phyloP scores from a whole-genome alignment of 2,888 invertebrate genomes.

The Schizaphis graminum region DNA sequence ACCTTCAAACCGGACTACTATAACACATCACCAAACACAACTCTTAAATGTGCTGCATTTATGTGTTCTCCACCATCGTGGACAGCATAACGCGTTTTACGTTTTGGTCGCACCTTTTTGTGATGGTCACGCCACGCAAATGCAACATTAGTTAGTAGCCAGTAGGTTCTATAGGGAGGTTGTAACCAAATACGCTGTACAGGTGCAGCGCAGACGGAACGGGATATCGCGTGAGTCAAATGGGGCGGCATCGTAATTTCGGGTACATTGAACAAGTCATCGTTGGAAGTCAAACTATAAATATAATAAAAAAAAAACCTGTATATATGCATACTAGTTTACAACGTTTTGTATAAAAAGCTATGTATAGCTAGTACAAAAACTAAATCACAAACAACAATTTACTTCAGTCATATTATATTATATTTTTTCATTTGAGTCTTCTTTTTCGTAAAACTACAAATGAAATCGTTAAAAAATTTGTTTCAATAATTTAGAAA shows the following conservation, averaged over 20 bases:
- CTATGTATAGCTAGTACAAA: neutral
- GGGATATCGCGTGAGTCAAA: neutral
- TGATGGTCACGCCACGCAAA: neutral
- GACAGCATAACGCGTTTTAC: neutral
- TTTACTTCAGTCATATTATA: neutral
- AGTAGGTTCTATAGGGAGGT: neutral
- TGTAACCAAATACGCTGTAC: neutral
- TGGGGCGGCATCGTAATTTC: neutral
- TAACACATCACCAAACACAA: neutral
- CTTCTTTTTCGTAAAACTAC: neutral
- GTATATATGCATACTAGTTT: neutral
- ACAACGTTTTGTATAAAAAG: neutral
- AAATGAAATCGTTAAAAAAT: neutral
- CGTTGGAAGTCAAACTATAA: neutral
- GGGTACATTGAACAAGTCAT: neutral
- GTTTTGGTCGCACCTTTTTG: neutral
- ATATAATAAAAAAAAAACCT: neutral
- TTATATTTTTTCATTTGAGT: neutral
- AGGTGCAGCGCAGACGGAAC: neutral
- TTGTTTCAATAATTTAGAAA: neutral
- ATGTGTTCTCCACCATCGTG: neutral
- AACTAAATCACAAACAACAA: neutral
- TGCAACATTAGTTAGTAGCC: neutral
- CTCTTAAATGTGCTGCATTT: neutral
- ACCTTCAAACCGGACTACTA: neutral